A percentile compares a stretch with the other conserved stretches of the same genome.
phyloP scores from a whole-genome alignment of 2,888 invertebrate genomes.

The Plemyria rubiginata region DNA sequence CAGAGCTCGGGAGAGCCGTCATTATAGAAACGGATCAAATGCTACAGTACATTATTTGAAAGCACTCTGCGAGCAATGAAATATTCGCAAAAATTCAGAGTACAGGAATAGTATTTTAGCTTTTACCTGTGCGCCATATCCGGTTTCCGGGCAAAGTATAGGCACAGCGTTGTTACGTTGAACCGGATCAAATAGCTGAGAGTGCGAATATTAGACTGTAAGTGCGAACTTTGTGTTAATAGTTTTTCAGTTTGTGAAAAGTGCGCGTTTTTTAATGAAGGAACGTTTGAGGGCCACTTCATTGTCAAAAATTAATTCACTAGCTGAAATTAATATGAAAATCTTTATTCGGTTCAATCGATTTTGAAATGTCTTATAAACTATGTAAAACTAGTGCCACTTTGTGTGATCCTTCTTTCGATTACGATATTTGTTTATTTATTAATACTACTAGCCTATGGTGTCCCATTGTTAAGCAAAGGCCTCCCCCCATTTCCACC shows the following conservation, averaged over 20 bases:
- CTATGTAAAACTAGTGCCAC: too few species aligned
- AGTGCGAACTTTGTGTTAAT: conserved; percentile 4
- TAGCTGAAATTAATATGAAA: too few species aligned
- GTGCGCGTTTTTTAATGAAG: too few species aligned
- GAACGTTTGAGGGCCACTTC: too few species aligned
- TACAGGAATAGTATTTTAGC: conserved; percentile 20
- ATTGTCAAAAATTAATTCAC: too few species aligned
- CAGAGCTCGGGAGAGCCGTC: conserved; percentile 10
- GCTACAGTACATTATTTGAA: conserved; percentile 9
- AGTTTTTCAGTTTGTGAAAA: neutral
- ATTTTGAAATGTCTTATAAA: too few species aligned
- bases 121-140: conserved; percentile 17
- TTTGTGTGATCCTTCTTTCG: too few species aligned
- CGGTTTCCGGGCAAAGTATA: conserved; percentile 17
- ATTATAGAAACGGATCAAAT: conserved; percentile 22
- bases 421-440: too few species aligned
- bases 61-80: conserved; percentile 10
- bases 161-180: conserved; percentile 10
- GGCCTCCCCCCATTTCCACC: too few species aligned
- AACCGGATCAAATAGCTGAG: conserved; percentile 27
- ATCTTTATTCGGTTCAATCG: too few species aligned
- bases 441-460: too few species aligned
- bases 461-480: too few species aligned
- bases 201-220: conserved; percentile 1
- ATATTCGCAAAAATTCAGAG: conserved; percentile 11